Conservation (phyloP, 1,140 invertebrate species). For the Triops cancriformis region DNA sequence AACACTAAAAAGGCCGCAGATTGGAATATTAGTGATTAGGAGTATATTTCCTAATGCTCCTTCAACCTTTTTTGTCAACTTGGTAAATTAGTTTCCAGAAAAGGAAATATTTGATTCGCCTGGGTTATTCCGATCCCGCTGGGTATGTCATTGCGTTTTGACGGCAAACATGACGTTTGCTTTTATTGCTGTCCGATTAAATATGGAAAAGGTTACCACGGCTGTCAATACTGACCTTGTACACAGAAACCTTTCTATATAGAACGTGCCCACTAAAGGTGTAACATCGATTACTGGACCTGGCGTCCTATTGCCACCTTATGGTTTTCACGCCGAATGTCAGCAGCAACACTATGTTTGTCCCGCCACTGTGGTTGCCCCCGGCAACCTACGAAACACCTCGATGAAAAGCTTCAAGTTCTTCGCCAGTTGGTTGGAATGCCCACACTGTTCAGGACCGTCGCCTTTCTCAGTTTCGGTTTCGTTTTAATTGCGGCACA, state of each 20-base stretch:
- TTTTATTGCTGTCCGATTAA: not conserved
- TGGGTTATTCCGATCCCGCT: too few relatives aligned
- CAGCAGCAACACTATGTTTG: slow-evolving; percentile 1
- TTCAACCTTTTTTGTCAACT: too few relatives aligned
- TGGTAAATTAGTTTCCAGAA: too few relatives aligned
- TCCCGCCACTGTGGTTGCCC: not conserved
- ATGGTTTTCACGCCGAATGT: not conserved
- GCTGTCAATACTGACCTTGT: not conserved
- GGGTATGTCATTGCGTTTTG: too few relatives aligned
- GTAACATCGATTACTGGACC: not conserved
- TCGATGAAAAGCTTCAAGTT: not conserved
- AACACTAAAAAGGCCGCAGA: too few relatives aligned
- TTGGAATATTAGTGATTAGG: too few relatives aligned
- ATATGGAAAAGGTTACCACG: not conserved
- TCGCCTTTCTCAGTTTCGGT: not conserved
- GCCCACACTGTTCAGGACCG: not conserved
- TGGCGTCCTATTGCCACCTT: not conserved
- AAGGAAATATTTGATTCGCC: too few relatives aligned
- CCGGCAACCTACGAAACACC: not conserved
- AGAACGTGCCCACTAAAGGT: not conserved
- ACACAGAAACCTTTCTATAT: not conserved
- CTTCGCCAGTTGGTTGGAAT: not conserved
- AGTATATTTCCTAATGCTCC: too few relatives aligned
- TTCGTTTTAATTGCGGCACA: not conserved
- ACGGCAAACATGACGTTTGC: not conserved